Conservation (phyloP, 2,888 invertebrate genomes). For the Lucinisca nassula region DNA sequence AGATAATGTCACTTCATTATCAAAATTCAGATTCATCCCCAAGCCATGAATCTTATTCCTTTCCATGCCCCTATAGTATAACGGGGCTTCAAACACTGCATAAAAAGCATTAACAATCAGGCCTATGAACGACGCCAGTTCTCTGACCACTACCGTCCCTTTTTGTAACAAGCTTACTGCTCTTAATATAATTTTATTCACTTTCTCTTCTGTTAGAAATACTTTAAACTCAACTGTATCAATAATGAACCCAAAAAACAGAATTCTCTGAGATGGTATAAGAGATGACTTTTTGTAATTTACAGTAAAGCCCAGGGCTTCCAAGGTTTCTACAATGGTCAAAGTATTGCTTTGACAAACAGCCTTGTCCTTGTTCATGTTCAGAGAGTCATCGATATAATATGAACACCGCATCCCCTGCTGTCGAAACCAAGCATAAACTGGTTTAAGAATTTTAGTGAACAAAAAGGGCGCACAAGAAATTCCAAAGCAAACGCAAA, state of each 20-base stretch:
- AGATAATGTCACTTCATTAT: conserved; percentile 31
- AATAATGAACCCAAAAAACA: conserved; percentile 61
- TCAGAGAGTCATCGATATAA: conserved; percentile 69
- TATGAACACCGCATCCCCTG: too few relatives aligned
- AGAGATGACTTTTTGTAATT: conserved; percentile 54
- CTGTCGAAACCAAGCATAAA: too few relatives aligned
- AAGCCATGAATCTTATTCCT: neutral
- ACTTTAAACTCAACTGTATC: conserved; percentile 59
- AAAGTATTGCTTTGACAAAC: conserved; percentile 30
- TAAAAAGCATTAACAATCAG: conserved; percentile 38
- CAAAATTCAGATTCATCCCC: conserved; percentile 38
- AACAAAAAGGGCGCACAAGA: neutral
- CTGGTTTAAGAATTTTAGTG: too few relatives aligned
- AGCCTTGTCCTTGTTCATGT: conserved; percentile 39
- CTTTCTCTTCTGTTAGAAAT: conserved; percentile 57
- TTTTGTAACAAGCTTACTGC: conserved; percentile 19
- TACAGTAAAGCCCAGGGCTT: too few relatives aligned
- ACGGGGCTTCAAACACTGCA: conserved; percentile 55
- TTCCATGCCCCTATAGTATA: conserved; percentile 49
- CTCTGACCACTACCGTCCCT: conserved; percentile 20
- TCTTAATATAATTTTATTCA: conserved; percentile 33
- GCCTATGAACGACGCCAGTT: conserved; percentile 57
- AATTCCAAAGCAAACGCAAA: conserved; percentile 42
- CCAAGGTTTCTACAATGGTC: too few relatives aligned
- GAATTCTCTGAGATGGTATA: conserved; percentile 38